Percentiles rank a stretch among this genome's conserved stretches.
Evolutionary conservation across 2,797 vertebrate species (phyloP).

Genomic region (Leucoraja ocellata): DNA sequence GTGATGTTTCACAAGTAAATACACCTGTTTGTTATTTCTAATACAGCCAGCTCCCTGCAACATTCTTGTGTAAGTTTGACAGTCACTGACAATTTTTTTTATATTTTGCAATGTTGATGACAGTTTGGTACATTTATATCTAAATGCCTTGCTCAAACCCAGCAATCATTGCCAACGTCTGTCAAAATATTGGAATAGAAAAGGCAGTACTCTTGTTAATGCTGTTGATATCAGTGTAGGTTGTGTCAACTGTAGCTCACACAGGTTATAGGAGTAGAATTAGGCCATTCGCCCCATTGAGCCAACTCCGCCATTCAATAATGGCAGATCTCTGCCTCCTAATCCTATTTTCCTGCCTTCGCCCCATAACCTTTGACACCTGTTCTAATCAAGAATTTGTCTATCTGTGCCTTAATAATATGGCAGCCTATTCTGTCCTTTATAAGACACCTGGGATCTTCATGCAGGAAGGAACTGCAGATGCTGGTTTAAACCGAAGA

Average conservation of each 20-base stretch:
- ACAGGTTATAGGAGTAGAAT: too few species aligned
- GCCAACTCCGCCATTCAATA: too few species aligned
- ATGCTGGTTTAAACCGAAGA: too few species aligned
- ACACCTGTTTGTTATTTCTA: not conserved
- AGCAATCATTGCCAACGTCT: not conserved
- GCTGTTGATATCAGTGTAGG: not conserved
- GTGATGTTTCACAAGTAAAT: not conserved
- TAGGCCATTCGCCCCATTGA: too few species aligned
- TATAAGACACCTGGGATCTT: too few species aligned
- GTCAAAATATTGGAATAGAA: not conserved
- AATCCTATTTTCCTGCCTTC: too few species aligned
- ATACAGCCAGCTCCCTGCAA: not conserved
- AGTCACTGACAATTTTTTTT: not conserved
- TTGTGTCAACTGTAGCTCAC: not conserved
- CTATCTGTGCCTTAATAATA: too few species aligned
- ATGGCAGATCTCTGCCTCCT: too few species aligned
- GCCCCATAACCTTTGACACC: too few species aligned
- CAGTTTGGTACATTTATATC: not conserved
- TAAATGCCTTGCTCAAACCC: not conserved
- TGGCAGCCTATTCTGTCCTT: too few species aligned
- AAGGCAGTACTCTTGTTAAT: not conserved
- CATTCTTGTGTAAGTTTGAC: not conserved
- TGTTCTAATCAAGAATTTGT: too few species aligned
- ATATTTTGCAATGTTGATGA: constrained; percentile 23
- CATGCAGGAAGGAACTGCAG: too few species aligned